Base-by-base conservation (phyloP, 2,113 vertebrate species). In the Ceratotherium simum region DNA sequence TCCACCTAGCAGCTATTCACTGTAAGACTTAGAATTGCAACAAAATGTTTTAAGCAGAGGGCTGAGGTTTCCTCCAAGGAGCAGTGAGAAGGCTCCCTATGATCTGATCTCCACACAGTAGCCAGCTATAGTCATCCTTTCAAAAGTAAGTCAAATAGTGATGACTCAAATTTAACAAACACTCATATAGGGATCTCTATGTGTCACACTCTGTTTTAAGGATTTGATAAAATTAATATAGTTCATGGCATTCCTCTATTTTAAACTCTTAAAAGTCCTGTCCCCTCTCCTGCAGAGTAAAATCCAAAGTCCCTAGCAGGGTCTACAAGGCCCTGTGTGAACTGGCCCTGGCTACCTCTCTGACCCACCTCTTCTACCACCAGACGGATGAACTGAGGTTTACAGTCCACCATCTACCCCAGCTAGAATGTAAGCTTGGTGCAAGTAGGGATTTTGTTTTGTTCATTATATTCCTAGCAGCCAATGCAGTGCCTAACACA, bases 161-260 rank as follows among this genome's bases (percentile, higher is more conserved):
- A 86, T 82, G 51, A 72, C n/a, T 78, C 54, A 82, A 70, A 86
- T 60, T 95, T 46, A 69, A 76, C 72, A 94, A 81, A 83, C 25
- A 72, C 36, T 51, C n/a, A 78, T 1, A 67, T 10, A 72, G 20
- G 3, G 10, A 80, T 75, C 42, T 58, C 46, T 9, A 48, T 11
- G 64, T 42, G n/a, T 73, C 39, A 75, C 31, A 67, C 10, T 69
- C n/a, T 69, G 18, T 36, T 58, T 16, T 83, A 69, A 95, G 13
- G 20, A 39, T 62, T 75, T 86, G 76, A 90, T 60, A 90, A 46
- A 86, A 70, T 39, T 65, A 82, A 87, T 65, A 39, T 33, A 69
- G 20, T 46, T 69, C 27, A 42, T 3, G 25, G 20, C 23, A 14
- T 81, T 94, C 62, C 56, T 58, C 39, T 87, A 8, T 70, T 79